Conservation (phyloP, 2,113 vertebrate species). For the Misgurnus anguillicaudatus region DNA sequence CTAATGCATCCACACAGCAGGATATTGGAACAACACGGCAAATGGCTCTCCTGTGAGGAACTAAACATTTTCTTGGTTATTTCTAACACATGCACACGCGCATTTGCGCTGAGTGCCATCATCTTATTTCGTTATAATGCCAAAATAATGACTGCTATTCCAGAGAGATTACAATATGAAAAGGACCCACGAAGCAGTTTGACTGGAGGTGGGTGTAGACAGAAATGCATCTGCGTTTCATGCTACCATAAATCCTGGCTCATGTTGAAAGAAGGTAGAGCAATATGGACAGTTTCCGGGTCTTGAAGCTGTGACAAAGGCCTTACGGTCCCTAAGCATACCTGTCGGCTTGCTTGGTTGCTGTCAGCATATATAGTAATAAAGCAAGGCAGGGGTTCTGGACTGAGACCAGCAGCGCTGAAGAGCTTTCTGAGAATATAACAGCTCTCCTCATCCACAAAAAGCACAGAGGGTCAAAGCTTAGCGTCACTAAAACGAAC, state of each 20-base stretch:
- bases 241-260: slow-evolving; percentile 43
- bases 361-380: slow-evolving; percentile 26
- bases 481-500: background rate
- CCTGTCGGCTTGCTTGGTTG: slow-evolving; percentile 17
- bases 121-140: slow-evolving; percentile 48
- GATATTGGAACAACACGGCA: slow-evolving; percentile 52
- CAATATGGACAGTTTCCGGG: slow-evolving; percentile 39
- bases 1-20: slow-evolving; percentile 49
- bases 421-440: slow-evolving; percentile 5
- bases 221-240: slow-evolving; percentile 42
- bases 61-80: slow-evolving; percentile 35
- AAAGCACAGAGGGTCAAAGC: background rate
- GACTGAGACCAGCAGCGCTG: background rate
- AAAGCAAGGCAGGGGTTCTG: slow-evolving; percentile 32
- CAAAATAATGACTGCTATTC: slow-evolving; percentile 47
- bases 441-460: slow-evolving; percentile 13
- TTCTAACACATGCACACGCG: slow-evolving; percentile 26
- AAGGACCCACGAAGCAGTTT: slow-evolving; percentile 37
- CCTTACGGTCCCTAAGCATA: slow-evolving; percentile 1
- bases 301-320: slow-evolving; percentile 9
- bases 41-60: slow-evolving; percentile 46
- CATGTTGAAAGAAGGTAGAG: slow-evolving; percentile 25
- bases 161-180: slow-evolving; percentile 40
- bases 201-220: slow-evolving; percentile 25
- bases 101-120: background rate